phyloP scores from a whole-genome alignment of 2,797 vertebrate genomes.

The Sardinella longiceps region DNA sequence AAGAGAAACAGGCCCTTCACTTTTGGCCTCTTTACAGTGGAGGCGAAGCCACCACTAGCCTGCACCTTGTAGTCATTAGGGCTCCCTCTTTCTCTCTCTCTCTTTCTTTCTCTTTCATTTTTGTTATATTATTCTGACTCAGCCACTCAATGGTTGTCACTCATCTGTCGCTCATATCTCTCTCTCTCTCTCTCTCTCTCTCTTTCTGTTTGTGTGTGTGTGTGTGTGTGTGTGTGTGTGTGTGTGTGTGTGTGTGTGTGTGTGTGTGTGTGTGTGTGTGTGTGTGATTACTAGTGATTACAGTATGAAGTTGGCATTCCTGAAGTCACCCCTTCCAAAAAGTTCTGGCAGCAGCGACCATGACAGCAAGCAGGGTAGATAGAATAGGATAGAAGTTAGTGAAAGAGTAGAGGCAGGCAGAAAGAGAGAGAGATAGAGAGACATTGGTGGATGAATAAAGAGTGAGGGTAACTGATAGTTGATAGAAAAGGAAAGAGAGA shows the following conservation, averaged over 20 bases:
- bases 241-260: not conserved
- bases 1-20: not conserved
- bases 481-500: not conserved
- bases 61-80: conserved; percentile 16
- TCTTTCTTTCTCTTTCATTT: not conserved
- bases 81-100: not conserved
- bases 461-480: not conserved
- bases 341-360: not conserved
- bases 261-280: no score
- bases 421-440: not conserved
- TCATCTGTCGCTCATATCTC: not conserved
- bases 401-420: not conserved
- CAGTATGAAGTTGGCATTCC: not conserved
- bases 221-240: not conserved
- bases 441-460: not conserved
- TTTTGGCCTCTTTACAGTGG: not conserved
- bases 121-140: not conserved
- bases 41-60: not conserved
- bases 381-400: not conserved
- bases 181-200: no score
- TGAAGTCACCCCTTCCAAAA: not conserved
- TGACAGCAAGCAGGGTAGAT: not conserved
- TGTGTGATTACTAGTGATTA: no score
- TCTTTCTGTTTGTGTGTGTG: not conserved
- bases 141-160: not conserved